Evolutionary conservation across 2,113 vertebrate genomes (phyloP).

Genomic region (Numida meleagris): DNA sequence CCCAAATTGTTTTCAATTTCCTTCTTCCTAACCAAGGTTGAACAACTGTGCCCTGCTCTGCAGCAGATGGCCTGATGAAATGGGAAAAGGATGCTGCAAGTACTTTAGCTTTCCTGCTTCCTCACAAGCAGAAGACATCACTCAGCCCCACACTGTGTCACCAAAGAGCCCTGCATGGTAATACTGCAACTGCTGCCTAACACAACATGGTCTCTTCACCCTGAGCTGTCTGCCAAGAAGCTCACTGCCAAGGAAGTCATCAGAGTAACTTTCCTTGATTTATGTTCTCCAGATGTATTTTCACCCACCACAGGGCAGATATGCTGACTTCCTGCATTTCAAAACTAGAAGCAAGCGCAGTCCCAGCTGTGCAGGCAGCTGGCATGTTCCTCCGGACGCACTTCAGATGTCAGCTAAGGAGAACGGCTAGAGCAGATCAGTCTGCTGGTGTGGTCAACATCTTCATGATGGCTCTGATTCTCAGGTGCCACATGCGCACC

Average conservation of each 20-base stretch:
- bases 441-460: neutral
- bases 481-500: neutral
- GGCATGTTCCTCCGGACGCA: rapidly evolving
- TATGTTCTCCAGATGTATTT: neutral
- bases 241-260: neutral
- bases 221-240: neutral
- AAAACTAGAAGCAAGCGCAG: rapidly evolving
- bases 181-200: neutral
- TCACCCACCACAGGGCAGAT: rapidly evolving
- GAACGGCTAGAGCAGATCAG: neutral
- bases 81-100: neutral
- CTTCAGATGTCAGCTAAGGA: neutral
- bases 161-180: neutral
- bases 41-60: neutral
- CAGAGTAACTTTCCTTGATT: neutral
- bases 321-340: neutral
- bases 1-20: neutral
- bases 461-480: neutral
- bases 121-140: rapidly evolving
- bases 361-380: neutral
- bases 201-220: neutral
- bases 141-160: neutral
- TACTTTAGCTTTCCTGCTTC: neutral
- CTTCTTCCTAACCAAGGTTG: neutral
- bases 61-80: neutral